These are phyloP conservation scores for Lytechinus variegatus DNA, from an alignment of 35 echinoderm and acorn worm species.

Conservation along the genomic window DNA sequence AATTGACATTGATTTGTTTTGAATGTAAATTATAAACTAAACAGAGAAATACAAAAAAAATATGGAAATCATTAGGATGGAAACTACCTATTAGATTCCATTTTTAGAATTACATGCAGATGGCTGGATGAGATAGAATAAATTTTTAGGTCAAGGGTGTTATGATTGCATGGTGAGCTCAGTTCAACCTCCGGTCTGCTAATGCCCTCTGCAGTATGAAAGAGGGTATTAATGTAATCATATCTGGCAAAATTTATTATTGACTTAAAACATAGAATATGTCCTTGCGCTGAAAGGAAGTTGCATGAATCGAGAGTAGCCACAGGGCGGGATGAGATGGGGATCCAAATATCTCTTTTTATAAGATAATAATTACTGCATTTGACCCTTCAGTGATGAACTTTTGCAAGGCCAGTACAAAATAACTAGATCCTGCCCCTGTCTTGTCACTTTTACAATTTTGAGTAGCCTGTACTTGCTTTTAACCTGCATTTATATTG, in stretches of 20 bases:
- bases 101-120: neutral
- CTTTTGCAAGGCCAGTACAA: neutral
- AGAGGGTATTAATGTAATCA: neutral
- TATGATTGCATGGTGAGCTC: neutral
- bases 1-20: neutral
- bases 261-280: neutral
- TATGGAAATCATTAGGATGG: slow-evolving; percentile 10
- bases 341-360: neutral
- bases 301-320: neutral
- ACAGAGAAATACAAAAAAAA: neutral
- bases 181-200: slow-evolving; percentile 7
- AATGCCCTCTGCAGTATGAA: neutral
- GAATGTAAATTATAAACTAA: neutral
- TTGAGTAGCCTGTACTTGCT: no score
- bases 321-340: neutral
- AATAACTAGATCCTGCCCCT: neutral
- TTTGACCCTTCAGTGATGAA: neutral
- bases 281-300: slow-evolving; percentile 35
- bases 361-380: neutral
- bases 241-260: neutral
- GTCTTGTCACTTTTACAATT: neutral
- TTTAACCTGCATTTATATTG: no score
- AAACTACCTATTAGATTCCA: neutral
- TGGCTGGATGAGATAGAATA: neutral
- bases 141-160: neutral